A percentile compares a stretch with the other conserved stretches of the same genome.
These are phyloP conservation scores for Taxidea taxus DNA, from an alignment of 2,113 vertebrate species.

Conservation along the genomic window DNA sequence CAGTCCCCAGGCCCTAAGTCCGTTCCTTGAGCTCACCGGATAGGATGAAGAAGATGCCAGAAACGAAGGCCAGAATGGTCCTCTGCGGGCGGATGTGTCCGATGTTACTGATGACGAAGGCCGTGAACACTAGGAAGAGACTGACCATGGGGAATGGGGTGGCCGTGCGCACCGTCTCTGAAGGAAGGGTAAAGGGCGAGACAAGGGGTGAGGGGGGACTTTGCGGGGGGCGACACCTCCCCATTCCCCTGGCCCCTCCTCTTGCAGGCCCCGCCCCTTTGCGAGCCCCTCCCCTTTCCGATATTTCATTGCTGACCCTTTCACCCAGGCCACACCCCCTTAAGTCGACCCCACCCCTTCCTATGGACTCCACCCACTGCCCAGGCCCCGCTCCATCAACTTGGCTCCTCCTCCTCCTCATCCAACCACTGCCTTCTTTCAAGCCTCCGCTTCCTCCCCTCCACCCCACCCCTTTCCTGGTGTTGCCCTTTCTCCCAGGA, in stretches of 20 bases:
- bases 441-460: neutral
- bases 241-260: neutral
- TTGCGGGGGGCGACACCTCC: neutral
- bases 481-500: neutral
- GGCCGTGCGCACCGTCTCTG: conserved; percentile 92
- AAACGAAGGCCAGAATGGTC: conserved; percentile 93
- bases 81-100: conserved; percentile 93
- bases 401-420: neutral
- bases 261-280: too few species aligned
- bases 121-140: conserved; percentile 94
- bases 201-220: neutral
- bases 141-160: conserved; percentile 95
- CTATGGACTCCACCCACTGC: neutral
- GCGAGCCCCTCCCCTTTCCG: neutral
- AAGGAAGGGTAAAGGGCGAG: neutral
- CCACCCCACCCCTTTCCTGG: too few species aligned
- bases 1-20: too few species aligned
- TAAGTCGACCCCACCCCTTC: neutral
- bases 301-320: neutral
- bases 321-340: neutral
- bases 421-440: conserved; percentile 37
- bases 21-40: conserved; percentile 83
- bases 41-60: conserved; percentile 94
- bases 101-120: conserved; percentile 93
- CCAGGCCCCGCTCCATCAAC: accelerated